Conservation (phyloP, 2,113 vertebrate species). For the Mus spicilegus region DNA sequence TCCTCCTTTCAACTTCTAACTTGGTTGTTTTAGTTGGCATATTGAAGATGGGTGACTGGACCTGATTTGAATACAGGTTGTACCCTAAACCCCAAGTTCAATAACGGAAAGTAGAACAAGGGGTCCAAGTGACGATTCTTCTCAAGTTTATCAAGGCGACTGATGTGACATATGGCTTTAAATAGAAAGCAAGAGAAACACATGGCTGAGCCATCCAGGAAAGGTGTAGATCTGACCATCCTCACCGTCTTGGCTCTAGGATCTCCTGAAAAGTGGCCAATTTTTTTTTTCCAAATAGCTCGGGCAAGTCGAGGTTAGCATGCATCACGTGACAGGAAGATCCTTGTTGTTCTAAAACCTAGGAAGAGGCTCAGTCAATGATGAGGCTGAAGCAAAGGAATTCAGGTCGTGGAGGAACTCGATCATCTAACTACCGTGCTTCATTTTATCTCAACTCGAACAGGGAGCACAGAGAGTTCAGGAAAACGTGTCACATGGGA, state of each 20-base stretch:
- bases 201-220: background rate
- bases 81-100: background rate
- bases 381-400: background rate
- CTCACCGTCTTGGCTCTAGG: background rate
- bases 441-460: slow-evolving; percentile 13
- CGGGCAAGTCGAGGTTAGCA: background rate
- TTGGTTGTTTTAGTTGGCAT: background rate
- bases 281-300: background rate
- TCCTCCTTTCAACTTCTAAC: background rate
- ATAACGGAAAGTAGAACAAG: background rate
- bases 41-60: background rate
- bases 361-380: background rate
- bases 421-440: background rate
- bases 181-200: background rate
- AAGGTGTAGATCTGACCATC: background rate
- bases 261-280: background rate
- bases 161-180: background rate
- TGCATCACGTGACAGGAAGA: rapidly evolving
- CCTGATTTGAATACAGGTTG: background rate
- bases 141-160: background rate
- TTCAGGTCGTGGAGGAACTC: background rate
- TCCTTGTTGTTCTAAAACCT: background rate
- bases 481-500: background rate
- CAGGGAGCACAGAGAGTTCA: background rate
- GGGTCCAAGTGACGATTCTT: background rate